Evolutionary conservation across 2,113 vertebrate genomes (phyloP).

Genomic region (Coreoperca whiteheadi): DNA sequence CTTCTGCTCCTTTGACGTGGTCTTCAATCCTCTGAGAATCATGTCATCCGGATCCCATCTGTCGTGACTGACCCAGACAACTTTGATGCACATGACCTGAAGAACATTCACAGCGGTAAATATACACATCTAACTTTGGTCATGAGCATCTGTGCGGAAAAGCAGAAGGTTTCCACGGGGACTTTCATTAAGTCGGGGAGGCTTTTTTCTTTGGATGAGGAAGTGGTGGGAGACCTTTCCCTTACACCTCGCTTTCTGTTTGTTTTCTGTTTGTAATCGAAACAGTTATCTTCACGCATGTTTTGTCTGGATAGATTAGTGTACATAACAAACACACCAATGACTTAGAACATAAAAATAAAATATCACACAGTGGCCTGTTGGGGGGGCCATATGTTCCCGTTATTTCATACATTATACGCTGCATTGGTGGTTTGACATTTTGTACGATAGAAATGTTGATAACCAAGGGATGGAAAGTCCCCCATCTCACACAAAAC

Average conservation of each 20-base stretch:
- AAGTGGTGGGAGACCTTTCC: constrained; percentile 26
- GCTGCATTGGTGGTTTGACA: constrained; percentile 10
- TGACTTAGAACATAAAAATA: background rate
- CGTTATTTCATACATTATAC: background rate
- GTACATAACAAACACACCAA: background rate
- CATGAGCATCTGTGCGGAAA: background rate
- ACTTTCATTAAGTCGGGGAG: background rate
- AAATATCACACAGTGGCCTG: no score
- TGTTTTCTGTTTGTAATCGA: constrained; percentile 17
- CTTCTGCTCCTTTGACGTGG: constrained; percentile 2
- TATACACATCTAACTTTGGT: constrained; percentile 36
- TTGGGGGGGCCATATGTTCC: background rate
- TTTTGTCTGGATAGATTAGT: constrained; percentile 9
- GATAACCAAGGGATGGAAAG: constrained; percentile 55
- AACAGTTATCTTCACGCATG: background rate
- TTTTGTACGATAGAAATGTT: constrained; percentile 10
- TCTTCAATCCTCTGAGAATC: background rate
- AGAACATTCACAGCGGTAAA: constrained; percentile 33
- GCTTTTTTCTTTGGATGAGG: constrained; percentile 4
- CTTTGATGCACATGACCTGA: constrained; percentile 41
- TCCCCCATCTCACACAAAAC: constrained; percentile 46
- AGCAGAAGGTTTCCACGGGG: background rate
- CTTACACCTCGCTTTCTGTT: background rate
- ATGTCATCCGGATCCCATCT: constrained; percentile 12
- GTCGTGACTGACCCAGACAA: constrained; percentile 1